Base-by-base conservation (phyloP, 2,113 vertebrate genomes). In the Macroglossus sobrinus region DNA sequence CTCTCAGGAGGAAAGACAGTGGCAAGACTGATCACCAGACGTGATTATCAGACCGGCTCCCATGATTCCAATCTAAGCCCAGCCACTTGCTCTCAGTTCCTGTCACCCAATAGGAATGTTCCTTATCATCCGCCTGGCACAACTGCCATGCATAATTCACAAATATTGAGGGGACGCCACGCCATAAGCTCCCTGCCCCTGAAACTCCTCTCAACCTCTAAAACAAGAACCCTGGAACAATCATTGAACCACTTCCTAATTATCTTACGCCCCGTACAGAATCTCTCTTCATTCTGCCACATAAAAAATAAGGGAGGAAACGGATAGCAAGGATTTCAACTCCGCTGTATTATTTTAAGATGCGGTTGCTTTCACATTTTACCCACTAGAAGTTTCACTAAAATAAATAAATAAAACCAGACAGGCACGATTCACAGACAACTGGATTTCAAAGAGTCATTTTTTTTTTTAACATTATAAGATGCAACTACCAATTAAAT, bases 401-500 rank as follows among this genome's bases (percentile, higher is more conserved):
- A 50, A 91, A 89, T 71, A 86, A 71, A 91, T 53, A 57, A 79
- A 91, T 59, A 57, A 82, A 96, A 69, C 28, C 69, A 63, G 50
- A 40, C 79, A 47, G 61, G 84, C 78, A 95, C 16, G 74, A 89
- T 74, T 79, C 80, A 90, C 3, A 16, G 28, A 75, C 59, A 84
- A 87, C 22, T 80, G 53, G 71, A 93, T 80, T 40, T 80, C 72
- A 84, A 79, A 96, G 22, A 21, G 14, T 21, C 50, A 5, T 50
- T 28, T 47, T 57, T 91, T 87, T 88, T 66, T 88, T 66, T 61
- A 82, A 64, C 16, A 33, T 81, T 64, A 79, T 18, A n/a, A 79
- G 59, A 24, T 63, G 35, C 71, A 94, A 64, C 40, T 92, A 92
- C 80, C 89, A 89, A 92, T 93, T 93, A 79, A 90, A 87, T 45